Percentiles rank a stretch among this genome's conserved stretches.
These are phyloP conservation scores for Tetranychus cinnabarinus DNA, from an alignment of 1,140 invertebrate genomes.

Conservation along the genomic window DNA sequence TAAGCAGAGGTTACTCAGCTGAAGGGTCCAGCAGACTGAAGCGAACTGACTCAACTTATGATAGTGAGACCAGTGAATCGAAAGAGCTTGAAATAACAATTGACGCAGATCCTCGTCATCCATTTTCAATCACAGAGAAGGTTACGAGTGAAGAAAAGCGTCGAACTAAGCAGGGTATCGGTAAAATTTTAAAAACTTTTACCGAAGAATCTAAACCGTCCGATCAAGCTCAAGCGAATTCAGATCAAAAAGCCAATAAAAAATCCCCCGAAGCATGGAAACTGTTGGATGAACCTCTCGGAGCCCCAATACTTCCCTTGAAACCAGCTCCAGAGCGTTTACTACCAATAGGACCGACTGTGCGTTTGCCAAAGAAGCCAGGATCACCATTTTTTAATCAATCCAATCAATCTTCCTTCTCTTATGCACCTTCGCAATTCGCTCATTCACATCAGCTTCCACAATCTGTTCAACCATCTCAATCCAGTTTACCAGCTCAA, in stretches of 20 bases:
- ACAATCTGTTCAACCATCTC: background rate
- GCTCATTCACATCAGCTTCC: background rate
- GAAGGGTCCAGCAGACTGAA: background rate
- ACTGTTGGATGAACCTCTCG: no score
- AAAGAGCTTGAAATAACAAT: background rate
- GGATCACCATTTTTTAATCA: background rate
- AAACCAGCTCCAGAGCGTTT: constrained; percentile 27
- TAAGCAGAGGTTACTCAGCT: background rate
- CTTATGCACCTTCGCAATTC: background rate
- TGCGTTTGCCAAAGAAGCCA: background rate
- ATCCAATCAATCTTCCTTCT: no score
- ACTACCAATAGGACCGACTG: constrained; percentile 34
- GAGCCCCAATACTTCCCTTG: background rate
- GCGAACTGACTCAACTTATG: background rate
- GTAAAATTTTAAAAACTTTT: background rate
- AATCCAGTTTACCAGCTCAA: background rate
- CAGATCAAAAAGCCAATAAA: background rate
- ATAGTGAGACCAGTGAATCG: background rate
- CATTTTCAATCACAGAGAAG: background rate
- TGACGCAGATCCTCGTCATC: background rate
- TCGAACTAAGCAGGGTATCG: background rate
- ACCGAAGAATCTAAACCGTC: background rate
- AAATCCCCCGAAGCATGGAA: background rate
- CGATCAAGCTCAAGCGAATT: background rate
- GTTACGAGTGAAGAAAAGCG: background rate